Evolutionary conservation across 2,797 vertebrate genomes (phyloP).

Genomic region (Nothura maculosa): DNA sequence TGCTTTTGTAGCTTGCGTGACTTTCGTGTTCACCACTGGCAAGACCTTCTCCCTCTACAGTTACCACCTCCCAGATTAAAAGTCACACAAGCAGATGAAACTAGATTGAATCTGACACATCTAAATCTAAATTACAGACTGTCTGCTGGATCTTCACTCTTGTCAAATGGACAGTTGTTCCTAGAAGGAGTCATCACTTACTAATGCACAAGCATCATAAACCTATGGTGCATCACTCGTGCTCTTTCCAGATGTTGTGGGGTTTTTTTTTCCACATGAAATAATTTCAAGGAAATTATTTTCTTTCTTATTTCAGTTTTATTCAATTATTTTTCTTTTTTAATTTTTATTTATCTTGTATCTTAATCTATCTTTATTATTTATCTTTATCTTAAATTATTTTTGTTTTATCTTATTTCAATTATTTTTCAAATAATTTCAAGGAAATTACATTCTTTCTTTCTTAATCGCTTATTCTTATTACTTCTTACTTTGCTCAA

Average conservation of each 20-base stretch:
- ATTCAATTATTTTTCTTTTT: too few relatives aligned
- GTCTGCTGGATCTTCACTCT: background rate
- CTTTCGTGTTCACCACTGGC: background rate
- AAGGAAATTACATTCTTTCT: too few relatives aligned
- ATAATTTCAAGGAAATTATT: background rate
- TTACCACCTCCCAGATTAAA: background rate
- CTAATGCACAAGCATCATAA: background rate
- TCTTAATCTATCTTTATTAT: too few relatives aligned
- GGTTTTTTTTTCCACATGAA: background rate
- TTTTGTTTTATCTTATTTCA: too few relatives aligned
- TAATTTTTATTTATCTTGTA: too few relatives aligned
- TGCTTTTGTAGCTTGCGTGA: background rate
- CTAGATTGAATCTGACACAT: background rate
- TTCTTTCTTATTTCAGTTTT: background rate
- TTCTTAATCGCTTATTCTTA: too few relatives aligned
- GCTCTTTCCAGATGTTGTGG: background rate
- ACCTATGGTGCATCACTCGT: background rate
- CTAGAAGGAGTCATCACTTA: background rate
- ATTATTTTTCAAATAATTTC: too few relatives aligned
- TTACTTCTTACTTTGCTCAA: background rate
- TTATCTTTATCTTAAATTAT: too few relatives aligned
- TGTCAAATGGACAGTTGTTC: background rate
- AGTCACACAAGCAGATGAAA: background rate
- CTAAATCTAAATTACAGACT: background rate
- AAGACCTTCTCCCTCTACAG: background rate